Evolutionary conservation across 1,140 invertebrate genomes (phyloP).

Genomic region (Marisa cornuarietis): DNA sequence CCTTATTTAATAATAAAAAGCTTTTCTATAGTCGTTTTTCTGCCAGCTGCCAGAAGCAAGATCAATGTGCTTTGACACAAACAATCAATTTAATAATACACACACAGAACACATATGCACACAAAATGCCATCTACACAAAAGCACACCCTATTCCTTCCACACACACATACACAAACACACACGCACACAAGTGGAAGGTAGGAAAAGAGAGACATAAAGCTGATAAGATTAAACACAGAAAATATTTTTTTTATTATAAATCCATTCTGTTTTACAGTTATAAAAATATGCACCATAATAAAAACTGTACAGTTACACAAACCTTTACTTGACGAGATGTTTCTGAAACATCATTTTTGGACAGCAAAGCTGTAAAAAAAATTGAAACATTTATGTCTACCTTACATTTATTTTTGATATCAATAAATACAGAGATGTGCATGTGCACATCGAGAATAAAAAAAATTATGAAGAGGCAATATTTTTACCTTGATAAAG

Average conservation of each 20-base stretch:
- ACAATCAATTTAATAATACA: not conserved
- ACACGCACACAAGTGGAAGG: not conserved
- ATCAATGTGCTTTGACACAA: too few relatives aligned
- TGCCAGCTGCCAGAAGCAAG: too few relatives aligned
- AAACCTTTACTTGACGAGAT: slow-evolving; percentile 58
- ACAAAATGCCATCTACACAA: not conserved
- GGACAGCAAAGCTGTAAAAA: slow-evolving; percentile 47
- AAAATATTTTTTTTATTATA: too few relatives aligned
- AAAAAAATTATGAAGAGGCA: too few relatives aligned
- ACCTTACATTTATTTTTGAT: not conserved
- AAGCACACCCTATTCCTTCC: not conserved
- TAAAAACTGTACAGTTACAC: not conserved
- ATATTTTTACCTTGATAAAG: too few relatives aligned
- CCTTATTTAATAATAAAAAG: too few relatives aligned
- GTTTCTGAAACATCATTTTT: slow-evolving; percentile 37
- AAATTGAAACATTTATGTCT: slow-evolving; percentile 15
- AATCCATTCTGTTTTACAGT: too few relatives aligned
- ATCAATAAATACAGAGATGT: not conserved
- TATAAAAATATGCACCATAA: too few relatives aligned
- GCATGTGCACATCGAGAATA: too few relatives aligned
- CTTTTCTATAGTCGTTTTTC: too few relatives aligned
- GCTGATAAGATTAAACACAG: not conserved
- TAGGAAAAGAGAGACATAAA: not conserved
- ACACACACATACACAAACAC: slow-evolving; percentile 11
- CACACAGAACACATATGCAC: not conserved